Percentiles rank a stretch among this genome's conserved stretches.
These are phyloP conservation scores for Flabesymbios commensalis DNA, from an alignment of 2,888 invertebrate genomes.

Conservation along the genomic window DNA sequence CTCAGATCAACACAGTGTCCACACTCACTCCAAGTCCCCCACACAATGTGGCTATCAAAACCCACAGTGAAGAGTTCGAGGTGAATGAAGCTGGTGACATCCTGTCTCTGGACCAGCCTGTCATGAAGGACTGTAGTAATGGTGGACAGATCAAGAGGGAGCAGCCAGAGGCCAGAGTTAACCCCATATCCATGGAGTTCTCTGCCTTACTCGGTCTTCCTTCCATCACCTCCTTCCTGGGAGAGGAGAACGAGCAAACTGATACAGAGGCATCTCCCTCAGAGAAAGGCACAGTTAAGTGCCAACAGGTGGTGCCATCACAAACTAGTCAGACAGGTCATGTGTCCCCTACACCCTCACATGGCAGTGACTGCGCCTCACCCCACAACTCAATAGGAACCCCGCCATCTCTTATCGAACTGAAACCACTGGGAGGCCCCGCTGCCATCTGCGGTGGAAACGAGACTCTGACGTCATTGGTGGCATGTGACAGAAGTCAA, in stretches of 20 bases:
- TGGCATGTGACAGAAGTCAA: too few species aligned
- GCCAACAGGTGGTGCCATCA: neutral
- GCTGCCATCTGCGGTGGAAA: too few species aligned
- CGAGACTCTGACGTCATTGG: too few species aligned
- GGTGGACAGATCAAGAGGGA: too few species aligned
- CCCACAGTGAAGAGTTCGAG: neutral
- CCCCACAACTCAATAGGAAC: neutral
- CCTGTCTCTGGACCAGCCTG: neutral
- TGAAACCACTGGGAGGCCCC: neutral
- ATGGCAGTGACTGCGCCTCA: neutral
- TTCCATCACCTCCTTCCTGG: constrained; percentile 6
- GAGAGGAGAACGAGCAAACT: neutral
- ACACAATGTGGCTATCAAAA: too few species aligned
- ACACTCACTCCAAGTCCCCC: too few species aligned
- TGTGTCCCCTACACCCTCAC: neutral
- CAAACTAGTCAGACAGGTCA: neutral
- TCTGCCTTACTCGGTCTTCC: constrained; percentile 2
- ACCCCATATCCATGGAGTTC: neutral
- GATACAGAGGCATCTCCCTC: too few species aligned
- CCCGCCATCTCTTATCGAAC: neutral
- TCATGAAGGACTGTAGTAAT: neutral
- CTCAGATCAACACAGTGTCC: too few species aligned
- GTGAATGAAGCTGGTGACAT: neutral
- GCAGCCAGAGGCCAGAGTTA: neutral
- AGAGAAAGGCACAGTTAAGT: too few species aligned